Base-by-base conservation (phyloP, 2,797 vertebrate genomes). In the Sebastiscus tertius region DNA sequence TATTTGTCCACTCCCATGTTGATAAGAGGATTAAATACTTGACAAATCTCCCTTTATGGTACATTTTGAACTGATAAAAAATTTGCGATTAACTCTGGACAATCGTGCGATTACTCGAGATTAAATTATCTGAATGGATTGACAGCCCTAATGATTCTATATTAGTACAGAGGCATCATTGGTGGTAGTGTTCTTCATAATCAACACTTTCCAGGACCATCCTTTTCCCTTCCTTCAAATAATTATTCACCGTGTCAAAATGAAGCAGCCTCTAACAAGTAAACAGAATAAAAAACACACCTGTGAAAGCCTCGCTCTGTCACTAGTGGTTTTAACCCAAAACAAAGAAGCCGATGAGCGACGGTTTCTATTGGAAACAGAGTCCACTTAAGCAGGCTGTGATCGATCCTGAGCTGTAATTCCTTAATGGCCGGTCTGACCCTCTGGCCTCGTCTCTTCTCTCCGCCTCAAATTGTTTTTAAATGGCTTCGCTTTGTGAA, bases 351-450 rank as follows among this genome's bases (percentile, higher is more conserved):
- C 1, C 0, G 20, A 83, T 77, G 52, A 83, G 71, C 3, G 52
- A 10, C 4, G 61, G 87, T 86, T 81, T 77, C 81, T 66, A 62
- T 55, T 76, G 84, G 87, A 72, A 59, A 86, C 79, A 5, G 59
- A 61, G 84, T 73, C 88, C 82, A 82, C 84, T 86, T 64, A 73
- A 85, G 76, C 87, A 83, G 79, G 31, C 72, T 11, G 81, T 63
- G 84, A 88, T 92, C 81, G 80, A 86, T 89, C 80, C 68, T 56
- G 46, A 29, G 79, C 84, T 88, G 88, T 92, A 91, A 91, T 90
- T 90, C 88, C 87, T 91, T 92, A 92, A 92, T 93, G 88, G 88
- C 87, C 31, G 83, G 7, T 84, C 69, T 87, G 90, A 90, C 89
- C 90, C 87, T 87, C 72, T 84, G 91, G 89, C 81, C 90, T 72